Base-by-base conservation (phyloP, 2,888 invertebrate genomes). In the Platypus cylindrus region DNA sequence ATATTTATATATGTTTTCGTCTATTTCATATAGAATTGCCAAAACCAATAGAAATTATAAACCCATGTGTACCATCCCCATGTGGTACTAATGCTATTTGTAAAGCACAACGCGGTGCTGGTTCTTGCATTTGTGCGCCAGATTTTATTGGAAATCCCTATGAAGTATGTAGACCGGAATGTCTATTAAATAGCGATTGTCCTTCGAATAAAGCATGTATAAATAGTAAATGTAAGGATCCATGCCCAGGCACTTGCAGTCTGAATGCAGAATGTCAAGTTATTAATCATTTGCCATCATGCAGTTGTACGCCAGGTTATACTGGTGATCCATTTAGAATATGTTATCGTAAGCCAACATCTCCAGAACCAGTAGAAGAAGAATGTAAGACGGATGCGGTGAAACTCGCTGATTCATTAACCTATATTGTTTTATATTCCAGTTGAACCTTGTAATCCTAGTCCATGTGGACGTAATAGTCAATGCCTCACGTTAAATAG, bases 391-490 rank as follows among this genome's bases (percentile, higher is more conserved):
- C 20, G 20, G 9, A 20, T 7, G 15, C 15, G 3, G 12, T 13
- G 7, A 9, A 20, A 20, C 9, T 9, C 7, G 9, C 20, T 5
- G 9, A 9, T 20, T 20, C 9, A 20, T 20, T 20, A 20, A 20
- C 20, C 20, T 20, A 5, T 9, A 20, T 20, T 20, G 20, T 9
- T 36, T 24, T 36, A 9, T 17, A n/a, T 24, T 33, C 36, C 55
- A 31, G 49, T 43, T 13, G 30, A 56, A 44, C 80, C 82, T 1
- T 87, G 86, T 52, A 68, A 68, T 42, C 82, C 82, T 32, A 77
- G 77, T 34, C 84, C 84, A 3, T 87, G 87, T 50, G 87, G 86
- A 13, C 75, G 80, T 1, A 81, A 83, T 53, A 81, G 83, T 52
- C 74, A 79, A 57, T 87, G 86, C 52, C 70, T 79, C 18, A 68